Evolutionary conservation across 92 coral and sea anemone species (phyloP), one percentile per base, ranked within the genome.

Genomic region (Paragorgia papillata): DNA sequence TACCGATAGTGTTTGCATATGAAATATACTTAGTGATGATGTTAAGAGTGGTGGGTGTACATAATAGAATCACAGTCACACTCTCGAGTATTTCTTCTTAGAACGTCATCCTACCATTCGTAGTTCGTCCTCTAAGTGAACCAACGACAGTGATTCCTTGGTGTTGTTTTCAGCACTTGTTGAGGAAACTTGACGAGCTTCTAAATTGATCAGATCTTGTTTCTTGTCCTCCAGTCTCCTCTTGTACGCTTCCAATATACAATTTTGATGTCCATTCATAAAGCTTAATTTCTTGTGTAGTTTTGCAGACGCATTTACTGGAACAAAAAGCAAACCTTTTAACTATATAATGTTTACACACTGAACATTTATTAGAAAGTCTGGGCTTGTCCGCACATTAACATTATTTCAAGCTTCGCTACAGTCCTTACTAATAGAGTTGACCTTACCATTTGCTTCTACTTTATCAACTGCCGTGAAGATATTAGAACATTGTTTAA

Each of bases 231-330:
- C 92, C 27, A 91, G 69, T 41, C 86, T 82, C 39, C 57, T 81
- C 74, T 82, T 87, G 83, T 68, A 66, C 24, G 95, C 63, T 48
- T 75, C 58, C 59, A 94, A 31, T 73, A 84, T 37, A 60, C 98
- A 94, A 30, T 90, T 88, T 71, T 91, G 98, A 69, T 94, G 98
- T 57, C 88, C 89, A 60, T 90, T 94, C 13, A 85, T 89, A 76
- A 88, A 94, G 73, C 79, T 77, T 37, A 94, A 79, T 59, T 91
- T 94, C 76, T 79, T 89, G 73, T 94, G 97, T 22, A 94, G 87
- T 53, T 86, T 88, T 21, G 80, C 50, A 41, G 93, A 96, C 29
- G 87, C 87, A 3, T 79, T 75, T 24, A 94, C 98, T 94, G 43
- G 6, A 80, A 60, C 37, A 57, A 17, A 31, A 73, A 46, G 18